Evolutionary conservation across 2,113 vertebrate species (phyloP).

Genomic region (Toxotes jaculatrix): DNA sequence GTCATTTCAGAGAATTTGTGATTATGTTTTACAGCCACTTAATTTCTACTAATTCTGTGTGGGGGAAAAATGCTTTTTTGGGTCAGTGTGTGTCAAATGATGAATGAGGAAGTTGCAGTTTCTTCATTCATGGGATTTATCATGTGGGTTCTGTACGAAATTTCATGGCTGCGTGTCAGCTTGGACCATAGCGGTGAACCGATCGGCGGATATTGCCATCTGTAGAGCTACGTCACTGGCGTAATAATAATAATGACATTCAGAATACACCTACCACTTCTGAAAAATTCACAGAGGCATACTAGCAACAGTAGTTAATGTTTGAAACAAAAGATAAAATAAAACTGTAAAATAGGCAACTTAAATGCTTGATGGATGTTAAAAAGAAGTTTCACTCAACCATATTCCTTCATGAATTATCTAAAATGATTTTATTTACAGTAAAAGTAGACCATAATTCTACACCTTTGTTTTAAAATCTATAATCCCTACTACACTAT

Average conservation of each 20-base stretch:
- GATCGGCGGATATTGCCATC: neutral
- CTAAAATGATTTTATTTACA: neutral
- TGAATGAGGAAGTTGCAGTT: no score
- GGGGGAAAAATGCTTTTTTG: no score
- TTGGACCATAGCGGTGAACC: no score
- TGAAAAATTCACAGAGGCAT: conserved; percentile 9
- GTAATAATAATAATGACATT: neutral
- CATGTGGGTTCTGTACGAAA: no score
- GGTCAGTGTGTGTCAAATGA: no score
- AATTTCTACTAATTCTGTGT: no score
- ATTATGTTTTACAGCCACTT: no score
- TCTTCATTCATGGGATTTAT: no score
- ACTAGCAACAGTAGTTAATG: neutral
- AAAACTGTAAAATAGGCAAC: neutral
- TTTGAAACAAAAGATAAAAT: neutral
- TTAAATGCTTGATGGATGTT: neutral
- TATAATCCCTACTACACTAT: neutral
- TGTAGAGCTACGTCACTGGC: neutral
- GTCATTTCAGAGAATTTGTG: no score
- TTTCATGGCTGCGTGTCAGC: no score
- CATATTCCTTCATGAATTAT: neutral
- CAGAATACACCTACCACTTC: neutral
- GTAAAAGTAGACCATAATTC: conserved; percentile 1
- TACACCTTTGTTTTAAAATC: neutral
- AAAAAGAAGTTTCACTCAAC: neutral